These are phyloP conservation scores for Rhea pennata DNA, from an alignment of 2,113 vertebrate genomes.

Conservation along the genomic window DNA sequence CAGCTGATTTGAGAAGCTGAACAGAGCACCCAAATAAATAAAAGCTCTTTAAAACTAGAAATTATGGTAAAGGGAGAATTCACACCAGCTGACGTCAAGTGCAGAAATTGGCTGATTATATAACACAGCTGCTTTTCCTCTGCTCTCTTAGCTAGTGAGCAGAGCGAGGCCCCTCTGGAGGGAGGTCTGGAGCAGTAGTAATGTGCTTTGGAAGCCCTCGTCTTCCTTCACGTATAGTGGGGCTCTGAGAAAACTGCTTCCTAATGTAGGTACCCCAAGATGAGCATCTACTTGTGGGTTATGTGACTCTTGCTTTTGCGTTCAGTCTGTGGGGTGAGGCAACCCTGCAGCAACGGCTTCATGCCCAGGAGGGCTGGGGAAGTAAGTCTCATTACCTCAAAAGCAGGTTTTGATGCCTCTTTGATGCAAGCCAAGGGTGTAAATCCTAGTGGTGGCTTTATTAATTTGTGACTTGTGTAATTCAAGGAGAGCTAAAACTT, in stretches of 20 bases:
- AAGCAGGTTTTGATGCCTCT: neutral
- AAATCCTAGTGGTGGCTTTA: neutral
- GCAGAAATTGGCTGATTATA: neutral
- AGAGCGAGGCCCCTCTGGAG: neutral
- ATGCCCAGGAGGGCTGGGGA: neutral
- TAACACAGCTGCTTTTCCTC: neutral
- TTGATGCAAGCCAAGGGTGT: neutral
- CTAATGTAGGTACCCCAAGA: neutral
- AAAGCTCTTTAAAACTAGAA: neutral
- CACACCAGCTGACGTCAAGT: neutral
- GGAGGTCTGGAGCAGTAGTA: neutral
- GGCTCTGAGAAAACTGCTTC: neutral
- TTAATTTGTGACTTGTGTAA: neutral
- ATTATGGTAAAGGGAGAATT: neutral
- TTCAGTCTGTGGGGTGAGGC: neutral
- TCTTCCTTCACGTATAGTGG: rapidly evolving
- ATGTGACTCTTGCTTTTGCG: neutral
- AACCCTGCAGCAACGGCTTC: neutral
- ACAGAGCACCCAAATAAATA: neutral
- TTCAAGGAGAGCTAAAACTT: neutral
- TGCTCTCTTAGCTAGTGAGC: rapidly evolving
- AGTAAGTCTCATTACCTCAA: rapidly evolving
- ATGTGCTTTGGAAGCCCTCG: neutral
- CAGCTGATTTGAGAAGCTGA: neutral
- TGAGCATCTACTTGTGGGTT: neutral